phyloP scores from a whole-genome alignment of 2,888 invertebrate species.

The Octodonta nipae region DNA sequence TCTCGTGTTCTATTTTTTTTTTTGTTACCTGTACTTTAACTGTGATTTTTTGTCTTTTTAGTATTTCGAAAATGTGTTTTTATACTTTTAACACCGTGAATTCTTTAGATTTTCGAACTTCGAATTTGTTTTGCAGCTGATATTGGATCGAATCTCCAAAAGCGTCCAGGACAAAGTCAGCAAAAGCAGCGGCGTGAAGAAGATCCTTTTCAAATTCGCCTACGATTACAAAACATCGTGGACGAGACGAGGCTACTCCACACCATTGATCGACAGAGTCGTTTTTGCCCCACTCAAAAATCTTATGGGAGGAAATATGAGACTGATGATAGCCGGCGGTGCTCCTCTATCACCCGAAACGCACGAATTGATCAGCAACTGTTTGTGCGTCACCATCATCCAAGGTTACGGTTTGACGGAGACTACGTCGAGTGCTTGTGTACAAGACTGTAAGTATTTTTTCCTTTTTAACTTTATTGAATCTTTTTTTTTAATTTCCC shows the following conservation, averaged over 20 bases:
- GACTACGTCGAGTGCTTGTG: constrained; percentile 85
- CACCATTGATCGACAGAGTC: constrained; percentile 59
- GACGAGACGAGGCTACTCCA: constrained; percentile 68
- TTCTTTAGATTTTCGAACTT: no score
- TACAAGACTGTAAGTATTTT: constrained; percentile 55
- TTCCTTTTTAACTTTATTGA: no score
- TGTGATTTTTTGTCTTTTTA: no score
- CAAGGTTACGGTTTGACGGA: constrained; percentile 97
- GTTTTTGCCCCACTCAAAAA: constrained; percentile 40
- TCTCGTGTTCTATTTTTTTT: no score
- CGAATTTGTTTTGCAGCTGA: constrained; percentile 59
- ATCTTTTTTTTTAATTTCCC: no score
- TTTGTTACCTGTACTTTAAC: no score
- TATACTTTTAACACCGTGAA: no score
- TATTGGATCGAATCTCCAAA: constrained; percentile 94
- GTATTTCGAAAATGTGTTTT: no score
- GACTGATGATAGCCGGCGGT: constrained; percentile 83
- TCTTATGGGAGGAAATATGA: constrained; percentile 78
- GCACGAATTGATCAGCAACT: constrained; percentile 82
- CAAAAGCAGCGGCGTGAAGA: constrained; percentile 62
- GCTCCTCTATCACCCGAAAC: constrained; percentile 93
- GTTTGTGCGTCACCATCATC: constrained; percentile 78
- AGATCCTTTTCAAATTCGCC: constrained; percentile 84
- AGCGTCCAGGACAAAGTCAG: constrained; percentile 89
- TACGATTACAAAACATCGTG: constrained; percentile 85